Conservation (phyloP, 2,888 invertebrate genomes). For the Neoitamus cyanurus region DNA sequence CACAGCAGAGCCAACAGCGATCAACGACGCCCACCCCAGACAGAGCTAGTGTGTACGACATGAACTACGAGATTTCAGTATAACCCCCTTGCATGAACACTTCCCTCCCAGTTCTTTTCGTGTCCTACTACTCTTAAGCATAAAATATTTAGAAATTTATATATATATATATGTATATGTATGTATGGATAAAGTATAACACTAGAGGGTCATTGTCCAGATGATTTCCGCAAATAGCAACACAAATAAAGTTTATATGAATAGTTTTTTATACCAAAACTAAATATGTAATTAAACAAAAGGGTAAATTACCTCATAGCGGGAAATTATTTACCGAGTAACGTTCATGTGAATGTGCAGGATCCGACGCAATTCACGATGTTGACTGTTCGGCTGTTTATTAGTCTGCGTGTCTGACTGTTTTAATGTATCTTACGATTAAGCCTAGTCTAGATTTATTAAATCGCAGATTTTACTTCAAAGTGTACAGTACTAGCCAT, state of each 20-base stretch:
- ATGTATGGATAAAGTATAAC: constrained; percentile 27
- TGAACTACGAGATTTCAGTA: constrained; percentile 96
- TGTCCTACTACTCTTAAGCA: constrained; percentile 46
- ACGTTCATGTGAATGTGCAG: constrained; percentile 18
- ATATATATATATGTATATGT: constrained; percentile 44
- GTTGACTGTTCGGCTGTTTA: constrained; percentile 28
- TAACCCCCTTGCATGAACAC: constrained; percentile 68
- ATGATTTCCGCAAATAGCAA: constrained; percentile 18
- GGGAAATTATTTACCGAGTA: constrained; percentile 10
- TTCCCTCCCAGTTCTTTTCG: constrained; percentile 27
- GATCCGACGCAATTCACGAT: background rate
- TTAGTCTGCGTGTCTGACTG: constrained; percentile 26
- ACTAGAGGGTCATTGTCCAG: constrained; percentile 28
- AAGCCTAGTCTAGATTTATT: constrained; percentile 3
- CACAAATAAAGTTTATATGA: constrained; percentile 41
- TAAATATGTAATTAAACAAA: constrained; percentile 30
- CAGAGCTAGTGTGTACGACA: constrained; percentile 90
- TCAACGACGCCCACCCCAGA: constrained; percentile 77
- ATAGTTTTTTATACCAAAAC: constrained; percentile 48
- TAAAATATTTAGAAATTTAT: constrained; percentile 36
- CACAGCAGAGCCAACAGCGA: constrained; percentile 59
- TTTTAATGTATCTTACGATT: constrained; percentile 14
- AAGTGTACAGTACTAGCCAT: constrained; percentile 20
- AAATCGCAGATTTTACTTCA: constrained; percentile 20
- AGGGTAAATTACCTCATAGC: constrained; percentile 13